Evolutionary conservation across 35 echinoderm and acorn worm species (phyloP).

Genomic region (Apostichopus japonicus): DNA sequence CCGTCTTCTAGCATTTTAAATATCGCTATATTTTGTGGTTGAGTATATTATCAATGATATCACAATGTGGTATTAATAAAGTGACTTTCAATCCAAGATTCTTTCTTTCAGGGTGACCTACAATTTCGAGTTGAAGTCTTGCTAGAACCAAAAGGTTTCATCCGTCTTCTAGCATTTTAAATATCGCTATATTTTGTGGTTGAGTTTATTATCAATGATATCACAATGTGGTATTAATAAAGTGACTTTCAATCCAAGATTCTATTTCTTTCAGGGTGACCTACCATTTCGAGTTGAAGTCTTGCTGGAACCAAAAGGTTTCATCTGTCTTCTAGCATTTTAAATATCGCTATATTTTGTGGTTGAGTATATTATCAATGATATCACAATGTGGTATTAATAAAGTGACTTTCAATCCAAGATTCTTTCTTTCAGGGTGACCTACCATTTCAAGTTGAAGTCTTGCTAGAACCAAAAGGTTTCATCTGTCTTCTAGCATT

Average conservation of each 20-base stretch:
- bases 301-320: slow-evolving; percentile 80
- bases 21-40: no score
- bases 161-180: slow-evolving; percentile 20
- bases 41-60: no score
- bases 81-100: background rate
- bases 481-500: slow-evolving; percentile 58
- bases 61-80: no score
- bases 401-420: background rate
- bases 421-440: slow-evolving; percentile 13
- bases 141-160: slow-evolving; percentile 81
- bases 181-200: no score
- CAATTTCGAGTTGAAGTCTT: slow-evolving; percentile 68
- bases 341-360: no score
- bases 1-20: background rate
- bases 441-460: slow-evolving; percentile 60
- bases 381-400: no score
- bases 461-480: slow-evolving; percentile 78
- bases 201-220: no score
- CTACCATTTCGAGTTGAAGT: slow-evolving; percentile 66
- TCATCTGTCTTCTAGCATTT: slow-evolving; percentile 48
- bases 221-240: no score
- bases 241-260: background rate
- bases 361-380: no score
- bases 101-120: slow-evolving; percentile 24
- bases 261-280: slow-evolving; percentile 14